phyloP scores from a whole-genome alignment of 2,797 vertebrate genomes.

The Gymnopithys bicolor region DNA sequence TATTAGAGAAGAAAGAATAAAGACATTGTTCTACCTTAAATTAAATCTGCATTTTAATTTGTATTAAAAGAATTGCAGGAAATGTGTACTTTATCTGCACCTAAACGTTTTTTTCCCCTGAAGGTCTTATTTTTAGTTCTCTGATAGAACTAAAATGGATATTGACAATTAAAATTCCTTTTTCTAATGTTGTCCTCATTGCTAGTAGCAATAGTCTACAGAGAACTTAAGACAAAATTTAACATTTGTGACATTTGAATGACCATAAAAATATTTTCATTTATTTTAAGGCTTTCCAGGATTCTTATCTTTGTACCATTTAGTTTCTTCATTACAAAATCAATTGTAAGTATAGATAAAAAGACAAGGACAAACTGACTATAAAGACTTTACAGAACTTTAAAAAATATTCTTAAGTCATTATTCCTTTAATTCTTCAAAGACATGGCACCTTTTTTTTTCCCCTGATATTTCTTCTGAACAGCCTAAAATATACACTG shows the following conservation, averaged over 20 bases:
- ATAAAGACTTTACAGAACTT: neutral
- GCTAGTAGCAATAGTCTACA: neutral
- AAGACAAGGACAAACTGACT: neutral
- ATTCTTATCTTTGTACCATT: neutral
- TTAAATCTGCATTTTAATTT: neutral
- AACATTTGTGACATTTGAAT: neutral
- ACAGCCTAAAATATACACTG: neutral
- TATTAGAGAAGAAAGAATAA: neutral
- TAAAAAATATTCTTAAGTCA: neutral
- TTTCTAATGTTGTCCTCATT: neutral
- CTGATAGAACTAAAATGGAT: neutral
- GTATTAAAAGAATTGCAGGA: neutral
- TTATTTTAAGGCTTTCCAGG: neutral
- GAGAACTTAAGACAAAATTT: neutral
- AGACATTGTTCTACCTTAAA: neutral
- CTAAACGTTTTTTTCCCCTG: neutral
- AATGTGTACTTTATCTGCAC: neutral
- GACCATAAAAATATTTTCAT: neutral
- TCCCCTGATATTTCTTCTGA: neutral
- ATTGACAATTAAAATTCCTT: neutral
- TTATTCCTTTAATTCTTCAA: neutral
- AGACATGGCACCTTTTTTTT: neutral
- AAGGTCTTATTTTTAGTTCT: neutral
- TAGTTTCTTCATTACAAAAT: neutral
- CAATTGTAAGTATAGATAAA: neutral